phyloP scores from a whole-genome alignment of 2,797 vertebrate genomes.

The Rhabdophis nuchalis region DNA sequence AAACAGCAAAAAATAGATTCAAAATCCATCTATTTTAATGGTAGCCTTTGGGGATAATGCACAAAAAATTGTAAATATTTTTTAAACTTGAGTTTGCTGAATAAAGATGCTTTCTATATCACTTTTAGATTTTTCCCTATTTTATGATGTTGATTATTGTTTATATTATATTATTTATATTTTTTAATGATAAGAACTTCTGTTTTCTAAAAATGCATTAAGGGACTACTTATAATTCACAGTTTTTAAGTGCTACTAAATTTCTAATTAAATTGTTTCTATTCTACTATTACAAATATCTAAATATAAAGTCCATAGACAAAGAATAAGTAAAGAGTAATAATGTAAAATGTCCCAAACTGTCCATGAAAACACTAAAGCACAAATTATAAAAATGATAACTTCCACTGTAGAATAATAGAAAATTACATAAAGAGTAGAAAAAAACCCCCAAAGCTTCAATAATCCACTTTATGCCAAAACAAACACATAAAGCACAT shows the following conservation, averaged over 20 bases:
- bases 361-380: background rate
- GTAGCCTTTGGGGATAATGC: background rate
- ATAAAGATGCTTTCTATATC: background rate
- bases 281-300: slow-evolving; percentile 9
- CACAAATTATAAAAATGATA: slow-evolving; percentile 36
- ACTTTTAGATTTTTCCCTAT: background rate
- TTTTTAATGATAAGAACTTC: background rate
- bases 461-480: slow-evolving; percentile 41
- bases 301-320: background rate
- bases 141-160: background rate
- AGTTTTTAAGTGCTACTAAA: background rate
- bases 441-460: slow-evolving; percentile 38
- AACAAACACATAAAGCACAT: slow-evolving; percentile 40
- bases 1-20: background rate
- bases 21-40: background rate
- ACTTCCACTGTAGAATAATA: slow-evolving; percentile 41
- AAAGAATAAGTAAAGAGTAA: slow-evolving; percentile 43
- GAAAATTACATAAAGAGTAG: slow-evolving; percentile 33
- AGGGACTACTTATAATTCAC: background rate
- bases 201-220: background rate
- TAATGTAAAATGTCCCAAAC: slow-evolving; percentile 22
- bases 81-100: background rate
- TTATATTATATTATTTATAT: background rate
- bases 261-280: slow-evolving; percentile 17
- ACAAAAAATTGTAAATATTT: background rate